phyloP scores from a whole-genome alignment of 2,797 vertebrate genomes.

The Tangara arthus region DNA sequence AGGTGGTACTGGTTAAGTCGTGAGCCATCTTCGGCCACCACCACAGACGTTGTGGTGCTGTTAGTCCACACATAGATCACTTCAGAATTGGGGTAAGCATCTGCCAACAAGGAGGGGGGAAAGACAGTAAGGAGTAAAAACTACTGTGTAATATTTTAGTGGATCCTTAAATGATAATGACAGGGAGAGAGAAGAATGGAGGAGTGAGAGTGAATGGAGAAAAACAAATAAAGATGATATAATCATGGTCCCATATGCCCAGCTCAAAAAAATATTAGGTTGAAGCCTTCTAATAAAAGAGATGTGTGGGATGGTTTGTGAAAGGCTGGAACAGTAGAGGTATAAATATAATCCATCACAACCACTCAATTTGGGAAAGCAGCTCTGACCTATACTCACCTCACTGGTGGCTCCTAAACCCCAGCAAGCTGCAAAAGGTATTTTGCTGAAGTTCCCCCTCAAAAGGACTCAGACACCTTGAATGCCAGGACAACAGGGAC shows the following conservation, averaged over 20 bases:
- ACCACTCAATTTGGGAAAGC: not conserved
- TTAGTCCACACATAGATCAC: conserved; percentile 94
- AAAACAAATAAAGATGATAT: not conserved
- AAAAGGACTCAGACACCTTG: not conserved
- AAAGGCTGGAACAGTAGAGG: not conserved
- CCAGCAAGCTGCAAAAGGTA: not conserved
- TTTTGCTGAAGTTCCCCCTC: not conserved
- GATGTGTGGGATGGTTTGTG: not conserved
- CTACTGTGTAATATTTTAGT: not conserved
- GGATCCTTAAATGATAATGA: not conserved
- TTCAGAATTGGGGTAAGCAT: conserved; percentile 95
- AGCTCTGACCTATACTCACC: not conserved
- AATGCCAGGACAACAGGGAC: not conserved
- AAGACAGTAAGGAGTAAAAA: not conserved
- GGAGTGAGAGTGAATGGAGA: not conserved
- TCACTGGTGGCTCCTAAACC: not conserved
- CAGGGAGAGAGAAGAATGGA: conserved; percentile 6
- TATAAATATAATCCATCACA: conserved; percentile 51
- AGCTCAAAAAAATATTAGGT: conserved; percentile 24
- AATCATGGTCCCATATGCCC: conserved; percentile 6
- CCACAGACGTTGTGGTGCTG: conserved; percentile 88
- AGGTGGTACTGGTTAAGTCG: conserved; percentile 96
- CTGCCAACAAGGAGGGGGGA: conserved; percentile 56
- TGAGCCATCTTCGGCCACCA: conserved; percentile 95
- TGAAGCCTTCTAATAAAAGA: not conserved